Base-by-base conservation (phyloP, 2,888 invertebrate genomes). In the Meliscaeva auricollis region DNA sequence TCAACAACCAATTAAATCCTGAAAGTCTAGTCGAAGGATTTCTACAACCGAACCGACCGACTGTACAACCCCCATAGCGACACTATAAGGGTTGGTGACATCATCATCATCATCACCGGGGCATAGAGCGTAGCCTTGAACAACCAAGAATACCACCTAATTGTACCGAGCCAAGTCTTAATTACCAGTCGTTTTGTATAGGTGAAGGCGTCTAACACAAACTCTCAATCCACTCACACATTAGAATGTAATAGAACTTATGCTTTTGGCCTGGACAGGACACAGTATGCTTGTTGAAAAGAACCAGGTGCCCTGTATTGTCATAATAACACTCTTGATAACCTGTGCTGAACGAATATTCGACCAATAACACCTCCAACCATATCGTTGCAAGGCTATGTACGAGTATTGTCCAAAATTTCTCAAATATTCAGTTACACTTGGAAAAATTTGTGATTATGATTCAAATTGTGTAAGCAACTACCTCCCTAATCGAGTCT, bases 1-100 rank as follows among this genome's bases (percentile, higher is more conserved):
- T 84, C 79, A 84, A 75, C 83, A 84, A 70, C 75, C 70, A 84
- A 79, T 84, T 84, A 84, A 38, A 79, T 56, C 20, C 48, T 20
- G n/a, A 72, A 69, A 74, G 73, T 48, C 58, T 58, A 30, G 73
- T 32, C 68, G 44, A 50, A 69, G 76, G 64, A 50, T 35, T 58
- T 50, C 44, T 35, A 11, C 44, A n/a, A 32, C 41, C 56, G 38
- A 26, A 38, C 38, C 38, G 11, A 38, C 0, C 2, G 9, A 9
- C 11, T 3, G 13, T 6, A 9, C 38, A 9, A 38, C 11, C 38
- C 26, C 26, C 4, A 35, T 3, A 62, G 20, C 35, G 3, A 30
- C n/a, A 62, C 15, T 35, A 9, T 62, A 58, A 35, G 54, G 54
- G 35, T 48, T 66, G 54, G 54, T 38, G 68, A 74, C 62, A 62